Evolutionary conservation across 2,113 vertebrate species (phyloP).

Genomic region (Paradoxurus hermaphroditus): DNA sequence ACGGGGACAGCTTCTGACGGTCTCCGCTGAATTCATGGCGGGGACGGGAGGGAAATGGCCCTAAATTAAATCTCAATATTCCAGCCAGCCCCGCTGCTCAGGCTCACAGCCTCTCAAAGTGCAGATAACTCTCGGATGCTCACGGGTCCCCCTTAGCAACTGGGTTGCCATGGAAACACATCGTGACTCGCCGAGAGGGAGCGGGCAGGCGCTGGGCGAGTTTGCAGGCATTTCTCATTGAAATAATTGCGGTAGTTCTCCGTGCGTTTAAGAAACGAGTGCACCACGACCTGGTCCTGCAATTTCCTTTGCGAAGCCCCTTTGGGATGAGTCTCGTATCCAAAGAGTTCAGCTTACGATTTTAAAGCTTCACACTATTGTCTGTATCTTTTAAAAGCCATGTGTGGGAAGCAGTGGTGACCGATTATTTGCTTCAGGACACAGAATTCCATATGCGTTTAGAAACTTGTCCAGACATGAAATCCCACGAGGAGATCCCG

Average conservation of each 20-base stretch:
- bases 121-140: conserved; percentile 70
- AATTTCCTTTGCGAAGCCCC: background rate
- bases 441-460: background rate
- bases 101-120: conserved; percentile 71
- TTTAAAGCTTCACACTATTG: conserved; percentile 21
- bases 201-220: conserved; percentile 39
- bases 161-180: conserved; percentile 82
- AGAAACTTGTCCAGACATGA: background rate
- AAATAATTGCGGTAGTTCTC: conserved; percentile 61
- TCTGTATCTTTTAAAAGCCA: background rate
- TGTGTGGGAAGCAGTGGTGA: background rate
- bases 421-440: background rate
- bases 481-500: background rate
- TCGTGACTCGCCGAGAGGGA: conserved; percentile 67
- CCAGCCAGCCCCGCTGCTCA: conserved; percentile 36
- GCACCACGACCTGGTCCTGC: background rate
- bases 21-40: conserved; percentile 17
- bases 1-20: background rate
- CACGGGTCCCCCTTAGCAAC: conserved; percentile 79
- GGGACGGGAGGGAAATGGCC: background rate
- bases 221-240: conserved; percentile 57
- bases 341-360: background rate
- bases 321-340: background rate
- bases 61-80: conserved; percentile 51
- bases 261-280: conserved; percentile 53